These are phyloP conservation scores for Neolamprologus caudopunctatus DNA, from an alignment of 2,113 vertebrate genomes.

Conservation along the genomic window DNA sequence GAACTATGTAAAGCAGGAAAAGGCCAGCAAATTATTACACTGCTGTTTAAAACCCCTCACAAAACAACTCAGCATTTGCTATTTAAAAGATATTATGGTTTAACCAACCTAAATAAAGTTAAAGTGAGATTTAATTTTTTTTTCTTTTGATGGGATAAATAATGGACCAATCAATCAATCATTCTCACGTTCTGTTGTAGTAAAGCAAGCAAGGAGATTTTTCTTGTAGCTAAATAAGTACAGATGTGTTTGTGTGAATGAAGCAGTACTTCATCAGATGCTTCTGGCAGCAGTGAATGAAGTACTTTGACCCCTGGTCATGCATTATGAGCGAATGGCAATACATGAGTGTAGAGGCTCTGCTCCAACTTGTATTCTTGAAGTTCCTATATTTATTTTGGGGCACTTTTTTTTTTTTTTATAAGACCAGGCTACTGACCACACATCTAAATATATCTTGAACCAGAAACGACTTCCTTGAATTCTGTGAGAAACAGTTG, in stretches of 20 bases:
- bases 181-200: background rate
- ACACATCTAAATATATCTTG: conserved; percentile 4
- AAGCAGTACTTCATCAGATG: background rate
- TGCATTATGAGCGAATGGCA: background rate
- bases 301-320: background rate
- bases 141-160: background rate
- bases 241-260: background rate
- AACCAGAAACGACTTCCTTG: background rate
- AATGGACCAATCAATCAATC: background rate
- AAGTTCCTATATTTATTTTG: background rate
- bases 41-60: background rate
- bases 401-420: background rate
- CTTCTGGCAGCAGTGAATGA: background rate
- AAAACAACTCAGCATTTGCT: background rate
- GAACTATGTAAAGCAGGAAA: background rate
- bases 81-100: background rate
- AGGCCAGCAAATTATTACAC: background rate
- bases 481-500: background rate
- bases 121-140: background rate
- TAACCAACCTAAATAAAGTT: background rate
- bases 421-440: background rate
- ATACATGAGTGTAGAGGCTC: background rate
- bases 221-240: background rate
- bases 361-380: background rate
- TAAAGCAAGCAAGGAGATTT: background rate